phyloP scores from a whole-genome alignment of 2,797 vertebrate species.

The Parauchenoglanis punctatus region DNA sequence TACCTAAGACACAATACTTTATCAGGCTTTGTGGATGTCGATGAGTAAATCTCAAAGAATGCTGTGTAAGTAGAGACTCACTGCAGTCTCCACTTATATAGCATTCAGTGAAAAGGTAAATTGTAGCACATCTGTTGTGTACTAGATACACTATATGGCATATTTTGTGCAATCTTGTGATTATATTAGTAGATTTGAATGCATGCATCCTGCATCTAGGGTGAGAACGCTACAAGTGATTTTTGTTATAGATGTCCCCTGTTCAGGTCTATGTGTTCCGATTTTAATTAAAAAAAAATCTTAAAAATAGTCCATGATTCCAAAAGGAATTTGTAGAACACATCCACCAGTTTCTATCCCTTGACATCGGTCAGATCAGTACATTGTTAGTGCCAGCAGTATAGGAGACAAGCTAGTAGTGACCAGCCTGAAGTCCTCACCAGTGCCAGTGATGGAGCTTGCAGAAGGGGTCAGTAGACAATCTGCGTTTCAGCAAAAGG shows the following conservation, averaged over 20 bases:
- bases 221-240: neutral
- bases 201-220: neutral
- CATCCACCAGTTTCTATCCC: conserved; percentile 35
- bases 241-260: neutral
- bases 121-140: neutral
- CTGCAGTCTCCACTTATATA: neutral
- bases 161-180: neutral
- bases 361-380: conserved; percentile 86
- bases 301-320: neutral
- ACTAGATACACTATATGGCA: neutral
- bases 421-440: conserved; percentile 87
- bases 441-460: conserved; percentile 87
- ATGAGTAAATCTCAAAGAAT: neutral
- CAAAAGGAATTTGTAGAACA: neutral
- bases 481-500: neutral
- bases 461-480: conserved; percentile 88
- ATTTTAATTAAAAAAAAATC: neutral
- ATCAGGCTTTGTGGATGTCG: neutral
- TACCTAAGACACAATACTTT: neutral
- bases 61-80: neutral
- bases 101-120: neutral
- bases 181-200: neutral
- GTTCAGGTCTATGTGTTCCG: neutral
- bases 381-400: conserved; percentile 89
- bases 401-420: conserved; percentile 92